These are phyloP conservation scores for Moxostoma hubbsi DNA, from an alignment of 2,797 vertebrate species.

Conservation along the genomic window DNA sequence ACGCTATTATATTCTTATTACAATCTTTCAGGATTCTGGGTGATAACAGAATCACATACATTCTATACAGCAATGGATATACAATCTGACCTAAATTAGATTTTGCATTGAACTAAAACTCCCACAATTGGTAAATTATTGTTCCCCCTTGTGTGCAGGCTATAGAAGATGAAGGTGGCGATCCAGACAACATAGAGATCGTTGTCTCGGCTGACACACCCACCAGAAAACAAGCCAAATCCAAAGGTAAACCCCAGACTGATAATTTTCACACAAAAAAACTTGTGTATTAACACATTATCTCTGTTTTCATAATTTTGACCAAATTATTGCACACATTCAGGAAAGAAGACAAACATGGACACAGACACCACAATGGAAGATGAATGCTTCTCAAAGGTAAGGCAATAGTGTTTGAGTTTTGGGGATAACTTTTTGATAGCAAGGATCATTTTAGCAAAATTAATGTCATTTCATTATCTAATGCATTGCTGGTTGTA, in stretches of 20 bases:
- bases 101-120: background rate
- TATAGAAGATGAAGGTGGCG: conserved; percentile 93
- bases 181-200: conserved; percentile 90
- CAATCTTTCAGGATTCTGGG: no score
- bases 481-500: background rate
- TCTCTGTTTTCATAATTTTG: background rate
- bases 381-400: conserved; percentile 89
- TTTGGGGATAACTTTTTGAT: background rate
- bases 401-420: conserved; percentile 60
- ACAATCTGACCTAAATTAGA: background rate
- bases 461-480: no score
- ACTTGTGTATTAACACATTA: background rate
- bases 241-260: conserved; percentile 83
- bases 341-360: conserved; percentile 90
- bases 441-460: no score
- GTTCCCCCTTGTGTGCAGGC: conserved; percentile 75
- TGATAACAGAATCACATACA: background rate
- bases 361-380: conserved; percentile 86
- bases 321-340: background rate
- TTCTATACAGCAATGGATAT: background rate
- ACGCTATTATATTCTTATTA: no score
- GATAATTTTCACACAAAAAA: conserved; percentile 28
- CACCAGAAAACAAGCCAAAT: conserved; percentile 86
- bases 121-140: background rate
- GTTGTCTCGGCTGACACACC: conserved; percentile 79